Percentiles rank a stretch among this genome's conserved stretches.
Evolutionary conservation across 1,140 invertebrate genomes (phyloP).

Genomic region (Magallana ariakensis): DNA sequence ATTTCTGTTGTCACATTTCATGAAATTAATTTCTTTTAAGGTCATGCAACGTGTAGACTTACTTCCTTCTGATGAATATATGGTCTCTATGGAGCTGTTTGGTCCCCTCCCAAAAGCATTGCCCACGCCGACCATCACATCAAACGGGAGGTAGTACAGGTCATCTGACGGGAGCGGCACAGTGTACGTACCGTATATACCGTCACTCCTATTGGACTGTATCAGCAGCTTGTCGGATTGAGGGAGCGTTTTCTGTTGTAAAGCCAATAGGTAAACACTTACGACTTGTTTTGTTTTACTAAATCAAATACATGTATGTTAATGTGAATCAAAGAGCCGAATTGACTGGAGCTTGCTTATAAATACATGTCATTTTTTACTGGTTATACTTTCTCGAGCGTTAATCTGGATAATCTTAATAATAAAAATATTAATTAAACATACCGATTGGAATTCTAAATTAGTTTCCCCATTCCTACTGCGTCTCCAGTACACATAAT

Average conservation of each 20-base stretch:
- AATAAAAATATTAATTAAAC: too few species aligned
- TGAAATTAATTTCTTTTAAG: neutral
- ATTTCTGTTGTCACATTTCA: neutral
- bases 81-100: slow-evolving; percentile 86
- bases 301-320: too few species aligned
- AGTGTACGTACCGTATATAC: neutral
- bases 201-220: neutral
- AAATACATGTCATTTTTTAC: too few species aligned
- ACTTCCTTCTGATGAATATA: slow-evolving; percentile 94
- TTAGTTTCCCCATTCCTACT: neutral
- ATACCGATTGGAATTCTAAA: neutral
- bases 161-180: neutral
- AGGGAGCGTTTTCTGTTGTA: neutral
- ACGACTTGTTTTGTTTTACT: neutral
- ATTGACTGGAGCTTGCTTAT: too few species aligned
- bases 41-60: slow-evolving; percentile 57
- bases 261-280: neutral
- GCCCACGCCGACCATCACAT: slow-evolving; percentile 90
- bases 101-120: slow-evolving; percentile 92
- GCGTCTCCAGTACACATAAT: slow-evolving; percentile 63
- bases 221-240: neutral
- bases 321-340: too few species aligned
- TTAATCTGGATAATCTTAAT: too few species aligned
- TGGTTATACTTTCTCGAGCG: too few species aligned
- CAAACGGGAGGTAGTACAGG: slow-evolving; percentile 91